Evolutionary conservation across 2,888 invertebrate genomes (phyloP), one percentile per base, ranked within the genome.

Genomic region (Mechanitis mazaeus): DNA sequence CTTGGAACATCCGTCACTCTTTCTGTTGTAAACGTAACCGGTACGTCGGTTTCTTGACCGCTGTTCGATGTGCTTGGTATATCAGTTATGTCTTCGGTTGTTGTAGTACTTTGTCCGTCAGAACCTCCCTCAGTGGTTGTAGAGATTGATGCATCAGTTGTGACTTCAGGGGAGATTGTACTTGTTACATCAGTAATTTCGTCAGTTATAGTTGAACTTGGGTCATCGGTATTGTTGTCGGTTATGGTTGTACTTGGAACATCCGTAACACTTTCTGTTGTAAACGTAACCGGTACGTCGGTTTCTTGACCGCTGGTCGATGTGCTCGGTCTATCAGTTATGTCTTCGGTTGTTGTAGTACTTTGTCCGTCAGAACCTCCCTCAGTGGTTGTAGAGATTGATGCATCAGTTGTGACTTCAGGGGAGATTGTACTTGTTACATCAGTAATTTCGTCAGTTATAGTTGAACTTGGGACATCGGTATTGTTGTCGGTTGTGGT

Each of bases 1-100:
- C n/a, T 4, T 42, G 12, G 12, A 33, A 33, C 45, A 55, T 57
- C 60, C 53, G 50, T 57, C 3, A 54, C 50, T 20, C n/a, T 28
- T 6, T 12, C 33, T 11, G 61, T 61, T 1, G 58, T 55, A 0
- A 33, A 28, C 9, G 55, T 55, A n/a, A 11, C 45, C 7, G 45
- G 20, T 2, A 47, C 11, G 58, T 57, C 46, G 33, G 42, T 42
- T 28, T 0, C n/a, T 56, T n/a, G 33, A 45, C 31, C 28, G 54
- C n/a, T 2, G 2, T 59, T 57, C 28, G 59, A 35, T 11, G 42
- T 42, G 9, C 42, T 42, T 42, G 42, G 42, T 42, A 9, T 9
- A 6, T 56, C 54, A 3, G 28, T 38, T 2, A 3, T 2, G 6
- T 9, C 9, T 6, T 42, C 42, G 9, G 42, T 42, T 3, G 57